Percentiles rank a stretch among this genome's conserved stretches.
These are phyloP conservation scores for Xiphydria camelus DNA, from an alignment of 2,888 invertebrate species.

Conservation along the genomic window DNA sequence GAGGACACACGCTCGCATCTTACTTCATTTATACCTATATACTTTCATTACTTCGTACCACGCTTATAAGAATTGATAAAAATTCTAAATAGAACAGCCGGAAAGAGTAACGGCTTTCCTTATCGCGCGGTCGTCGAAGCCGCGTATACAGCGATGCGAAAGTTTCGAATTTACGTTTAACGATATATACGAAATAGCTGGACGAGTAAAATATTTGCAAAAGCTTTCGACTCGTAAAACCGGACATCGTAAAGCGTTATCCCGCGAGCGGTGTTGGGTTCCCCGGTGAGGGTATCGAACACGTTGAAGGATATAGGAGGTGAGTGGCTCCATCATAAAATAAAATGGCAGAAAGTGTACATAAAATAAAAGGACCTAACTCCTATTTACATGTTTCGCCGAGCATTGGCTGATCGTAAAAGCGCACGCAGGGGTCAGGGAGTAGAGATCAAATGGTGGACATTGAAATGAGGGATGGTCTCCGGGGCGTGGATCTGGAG, in stretches of 20 bases:
- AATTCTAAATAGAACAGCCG: no score
- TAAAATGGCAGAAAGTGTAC: slow-evolving; percentile 20
- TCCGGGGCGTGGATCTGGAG: slow-evolving; percentile 3
- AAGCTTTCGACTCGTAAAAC: slow-evolving; percentile 29
- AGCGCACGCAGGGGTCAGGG: slow-evolving; percentile 17
- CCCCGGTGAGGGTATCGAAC: not conserved
- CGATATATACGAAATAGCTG: slow-evolving; percentile 25
- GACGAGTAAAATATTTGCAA: slow-evolving; percentile 26
- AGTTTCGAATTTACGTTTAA: no score
- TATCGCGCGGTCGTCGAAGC: no score
- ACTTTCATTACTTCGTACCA: no score
- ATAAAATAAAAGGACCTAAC: slow-evolving; percentile 26
- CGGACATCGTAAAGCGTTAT: slow-evolving; percentile 26
- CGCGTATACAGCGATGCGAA: no score
- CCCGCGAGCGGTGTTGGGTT: slow-evolving; percentile 19
- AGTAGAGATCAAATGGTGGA: slow-evolving; percentile 33
- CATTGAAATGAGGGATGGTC: slow-evolving; percentile 23
- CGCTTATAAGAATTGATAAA: no score
- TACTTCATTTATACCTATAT: no score
- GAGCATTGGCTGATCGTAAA: slow-evolving; percentile 36
- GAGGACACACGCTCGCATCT: no score
- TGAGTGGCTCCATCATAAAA: slow-evolving; percentile 14
- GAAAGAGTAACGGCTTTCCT: no score
- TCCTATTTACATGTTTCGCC: slow-evolving; percentile 43
- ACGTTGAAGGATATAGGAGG: slow-evolving; percentile 1